Evolutionary conservation across 2,797 vertebrate species (phyloP).

Genomic region (Phrynocephalus guinanensis): DNA sequence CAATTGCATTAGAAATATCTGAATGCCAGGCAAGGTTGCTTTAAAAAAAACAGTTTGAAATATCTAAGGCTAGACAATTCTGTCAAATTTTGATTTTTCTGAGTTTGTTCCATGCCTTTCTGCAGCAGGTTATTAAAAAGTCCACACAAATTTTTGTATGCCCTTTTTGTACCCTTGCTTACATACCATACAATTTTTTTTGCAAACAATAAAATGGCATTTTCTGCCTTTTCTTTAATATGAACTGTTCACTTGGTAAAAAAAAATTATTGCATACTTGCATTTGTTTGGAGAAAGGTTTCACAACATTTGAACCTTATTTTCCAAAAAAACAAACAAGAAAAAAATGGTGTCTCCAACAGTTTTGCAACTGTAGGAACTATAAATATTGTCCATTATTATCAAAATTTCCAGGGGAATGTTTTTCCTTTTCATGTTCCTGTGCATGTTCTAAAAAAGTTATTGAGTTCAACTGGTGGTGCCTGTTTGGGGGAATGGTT

Average conservation of each 20-base stretch:
- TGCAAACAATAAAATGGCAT: not conserved
- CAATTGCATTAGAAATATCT: conserved; percentile 61
- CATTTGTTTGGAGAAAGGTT: too few relatives aligned
- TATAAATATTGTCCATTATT: not conserved
- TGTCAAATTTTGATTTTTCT: not conserved
- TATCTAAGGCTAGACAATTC: too few relatives aligned
- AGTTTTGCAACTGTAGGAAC: not conserved
- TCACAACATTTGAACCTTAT: not conserved
- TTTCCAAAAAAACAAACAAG: not conserved
- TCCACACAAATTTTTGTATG: not conserved
- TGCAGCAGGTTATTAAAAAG: too few relatives aligned
- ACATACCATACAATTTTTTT: not conserved
- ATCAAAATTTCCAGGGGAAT: not conserved
- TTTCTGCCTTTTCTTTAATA: not conserved
- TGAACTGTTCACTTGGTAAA: too few relatives aligned
- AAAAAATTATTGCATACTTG: too few relatives aligned
- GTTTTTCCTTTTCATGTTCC: not conserved
- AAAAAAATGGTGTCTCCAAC: not conserved
- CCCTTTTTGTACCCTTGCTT: not conserved
- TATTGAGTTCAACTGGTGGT: not conserved
- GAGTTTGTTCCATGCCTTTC: not conserved
- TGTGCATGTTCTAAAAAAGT: not conserved
- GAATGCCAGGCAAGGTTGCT: conserved; percentile 34
- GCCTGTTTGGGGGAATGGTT: not conserved
- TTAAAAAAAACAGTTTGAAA: not conserved